Conservation (phyloP, 2,113 vertebrate species). For the Lonchura striata region DNA sequence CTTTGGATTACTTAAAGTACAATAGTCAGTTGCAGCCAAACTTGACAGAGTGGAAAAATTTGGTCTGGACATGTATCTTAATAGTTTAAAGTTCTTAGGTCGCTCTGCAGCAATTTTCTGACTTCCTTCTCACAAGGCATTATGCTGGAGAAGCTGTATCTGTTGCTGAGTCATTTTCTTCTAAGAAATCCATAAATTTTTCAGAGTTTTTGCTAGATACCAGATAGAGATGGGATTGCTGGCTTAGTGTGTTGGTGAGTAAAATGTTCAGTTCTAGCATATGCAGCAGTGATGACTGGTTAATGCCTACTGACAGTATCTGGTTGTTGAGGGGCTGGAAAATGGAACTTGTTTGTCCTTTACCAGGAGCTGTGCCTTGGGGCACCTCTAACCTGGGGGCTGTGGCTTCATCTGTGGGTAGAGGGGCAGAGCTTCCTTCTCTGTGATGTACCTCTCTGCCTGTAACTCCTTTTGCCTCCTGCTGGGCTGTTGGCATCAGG, state of each 20-base stretch:
- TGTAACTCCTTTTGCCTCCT: background rate
- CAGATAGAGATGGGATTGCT: background rate
- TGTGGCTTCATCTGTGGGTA: background rate
- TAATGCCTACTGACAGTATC: background rate
- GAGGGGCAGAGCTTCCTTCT: background rate
- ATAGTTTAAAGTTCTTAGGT: constrained; percentile 36
- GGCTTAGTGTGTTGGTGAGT: background rate
- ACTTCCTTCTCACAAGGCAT: constrained; percentile 5
- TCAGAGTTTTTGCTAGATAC: constrained; percentile 21
- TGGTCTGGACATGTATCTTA: background rate
- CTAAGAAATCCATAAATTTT: constrained; percentile 45
- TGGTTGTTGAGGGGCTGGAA: background rate
- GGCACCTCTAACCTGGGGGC: background rate
- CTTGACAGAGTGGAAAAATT: constrained; percentile 32
- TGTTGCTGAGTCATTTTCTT: constrained; percentile 24
- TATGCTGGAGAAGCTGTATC: background rate
- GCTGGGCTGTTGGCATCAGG: background rate
- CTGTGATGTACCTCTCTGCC: background rate
- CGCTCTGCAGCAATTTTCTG: background rate
- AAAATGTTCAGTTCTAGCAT: background rate
- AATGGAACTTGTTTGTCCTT: background rate
- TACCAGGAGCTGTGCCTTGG: background rate
- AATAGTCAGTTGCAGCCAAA: background rate
- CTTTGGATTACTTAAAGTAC: background rate
- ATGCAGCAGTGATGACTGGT: background rate